Evolutionary conservation across 2,113 vertebrate genomes (phyloP), one percentile per base, ranked within the genome.

Genomic region (Aphyosemion australe): DNA sequence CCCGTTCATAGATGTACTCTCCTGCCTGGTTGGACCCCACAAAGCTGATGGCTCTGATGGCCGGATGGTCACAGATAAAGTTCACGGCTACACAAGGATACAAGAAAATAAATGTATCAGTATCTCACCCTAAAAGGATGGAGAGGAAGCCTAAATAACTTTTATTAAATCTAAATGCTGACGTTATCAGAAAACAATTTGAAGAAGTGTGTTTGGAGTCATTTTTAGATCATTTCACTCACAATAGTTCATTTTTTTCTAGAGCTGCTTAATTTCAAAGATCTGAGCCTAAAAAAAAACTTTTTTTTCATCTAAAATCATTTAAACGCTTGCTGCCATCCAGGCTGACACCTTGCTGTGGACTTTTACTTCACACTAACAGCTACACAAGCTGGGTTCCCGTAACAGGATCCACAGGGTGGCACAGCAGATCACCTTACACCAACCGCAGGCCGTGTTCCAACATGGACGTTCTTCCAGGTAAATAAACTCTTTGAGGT

Each of bases 1-100:
- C 96, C 76, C 94, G 95, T 88, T 96, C 94, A 53, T 97, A 99
- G 90, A 99, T 98, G 82, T 99, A 95, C 77, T 99, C 96, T 57
- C 97, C 97, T 43, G 95, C 97, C 88, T 95, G 95, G 89, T 98
- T 99, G 69, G 97, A 99, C 77, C 97, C 97, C 84, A 99, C 97
- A 87, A 99, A 99, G 89, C 97, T 98, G 93, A 99, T 96, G 6
- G 96, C 95, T 83, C 91, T 96, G 90, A 99, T 97, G 74, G 94
- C 92, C n/a, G 94, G 96, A 83, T 99, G 93, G 94, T 99, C 97
- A 74, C 97, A 99, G 89, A 97, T 94, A 81, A 97, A 96, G 84
- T 96, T 95, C 76, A 97, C 96, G 92, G 96, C 96, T 97, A 74
- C 90, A 79, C 10, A 84, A 93, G 82, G 65, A 19, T n/a, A n/a